Conservation (phyloP, 1,140 invertebrate species). For the Drosophila novamexicana region DNA sequence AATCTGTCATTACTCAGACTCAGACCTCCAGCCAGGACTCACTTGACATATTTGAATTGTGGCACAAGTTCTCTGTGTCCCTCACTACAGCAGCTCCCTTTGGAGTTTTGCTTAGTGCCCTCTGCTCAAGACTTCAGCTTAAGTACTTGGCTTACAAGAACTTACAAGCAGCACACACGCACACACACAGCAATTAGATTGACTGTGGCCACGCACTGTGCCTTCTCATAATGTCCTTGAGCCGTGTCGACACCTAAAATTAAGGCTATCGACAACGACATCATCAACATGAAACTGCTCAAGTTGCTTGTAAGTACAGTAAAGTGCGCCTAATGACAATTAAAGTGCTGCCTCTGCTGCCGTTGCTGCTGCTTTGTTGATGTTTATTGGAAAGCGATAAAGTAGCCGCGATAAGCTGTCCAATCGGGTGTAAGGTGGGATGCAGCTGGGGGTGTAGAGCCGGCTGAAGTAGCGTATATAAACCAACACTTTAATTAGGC, state of each 20-base stretch:
- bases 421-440: conserved; percentile 7
- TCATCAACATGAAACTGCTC: conserved; percentile 16
- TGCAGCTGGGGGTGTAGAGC: neutral
- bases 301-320: conserved; percentile 52
- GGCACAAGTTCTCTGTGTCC: neutral
- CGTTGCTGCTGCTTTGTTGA: conserved; percentile 12
- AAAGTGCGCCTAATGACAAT: conserved; percentile 66
- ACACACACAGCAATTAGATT: conserved; percentile 7
- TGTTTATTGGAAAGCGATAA: conserved; percentile 70
- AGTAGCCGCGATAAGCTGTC: conserved; percentile 46
- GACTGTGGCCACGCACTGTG: conserved; percentile 27
- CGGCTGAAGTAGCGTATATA: conserved; percentile 8
- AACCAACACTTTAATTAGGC: conserved; percentile 57
- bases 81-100: conserved; percentile 17
- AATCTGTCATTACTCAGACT: conserved; percentile 6
- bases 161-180: conserved; percentile 14
- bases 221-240: conserved; percentile 55
- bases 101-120: conserved; percentile 12
- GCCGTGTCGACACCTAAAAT: conserved; percentile 69
- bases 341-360: conserved; percentile 48
- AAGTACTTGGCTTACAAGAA: conserved; percentile 52
- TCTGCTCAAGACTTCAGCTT: conserved; percentile 12
- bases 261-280: conserved; percentile 56
- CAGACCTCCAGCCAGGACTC: conserved; percentile 13
- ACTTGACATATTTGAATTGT: conserved; percentile 64